Base-by-base conservation (phyloP, 2,888 invertebrate species). In the Melanotus villosus region DNA sequence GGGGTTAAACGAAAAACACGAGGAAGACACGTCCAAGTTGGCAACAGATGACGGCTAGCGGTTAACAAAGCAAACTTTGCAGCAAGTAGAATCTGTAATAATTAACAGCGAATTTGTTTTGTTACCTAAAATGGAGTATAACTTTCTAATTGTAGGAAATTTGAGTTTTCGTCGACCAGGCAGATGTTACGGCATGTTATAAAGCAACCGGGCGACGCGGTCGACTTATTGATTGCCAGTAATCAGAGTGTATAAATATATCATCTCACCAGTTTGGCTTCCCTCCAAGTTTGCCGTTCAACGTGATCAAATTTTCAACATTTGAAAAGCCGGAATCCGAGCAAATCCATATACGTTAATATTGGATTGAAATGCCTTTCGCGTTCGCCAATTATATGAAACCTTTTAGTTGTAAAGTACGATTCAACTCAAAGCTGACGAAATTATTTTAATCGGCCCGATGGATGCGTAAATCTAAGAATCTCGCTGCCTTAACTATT, bases 221-320 rank as follows among this genome's bases (percentile, higher is more conserved):
- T 59, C 70, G 62, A 68, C 66, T 69, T 73, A 73, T 73, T 72
- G 72, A 73, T 73, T 72, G 68, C 62, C 60, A 68, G 72, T 70
- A 73, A 72, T 73, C 72, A 70, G 70, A 72, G 72, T 72, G 72
- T 73, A 73, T 73, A 73, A 73, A 73, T 73, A 72, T 70, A 73
- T 73, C 71, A 73, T 73, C 68, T 68, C 68, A 63, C 69, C 64
- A 72, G 70, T 56, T 72, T 73, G 73, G 73, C 73, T 64, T 34
- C 64, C 50, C 59, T 63, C 73, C 73, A 73, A 73, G 65, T 72
- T 68, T 59, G 23, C 68, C 63, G 68, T 59, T 68, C 66, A 65
- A 71, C 73, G 73, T 73, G 71, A 73, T 73, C 72, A 73, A 73
- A 72, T 73, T 70, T 73, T 72, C 71, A 73, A 72, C 73, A 67